Base-by-base conservation (phyloP, 2,888 invertebrate genomes). In the Perithous albicinctus region DNA sequence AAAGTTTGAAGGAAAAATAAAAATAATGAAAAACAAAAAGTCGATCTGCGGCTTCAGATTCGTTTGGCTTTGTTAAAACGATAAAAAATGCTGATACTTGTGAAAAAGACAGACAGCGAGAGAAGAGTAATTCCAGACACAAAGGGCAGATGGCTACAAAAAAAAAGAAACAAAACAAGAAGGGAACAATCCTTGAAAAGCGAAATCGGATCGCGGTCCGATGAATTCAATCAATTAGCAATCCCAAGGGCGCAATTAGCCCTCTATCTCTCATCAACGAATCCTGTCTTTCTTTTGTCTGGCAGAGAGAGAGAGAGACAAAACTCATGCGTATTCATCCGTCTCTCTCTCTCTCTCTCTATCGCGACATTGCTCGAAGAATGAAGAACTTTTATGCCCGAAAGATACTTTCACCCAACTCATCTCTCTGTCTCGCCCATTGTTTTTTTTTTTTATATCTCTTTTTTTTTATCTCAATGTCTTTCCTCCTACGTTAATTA, bases 151-250 rank as follows among this genome's bases (percentile, higher is more conserved):
- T 10, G 26, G 18, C 4, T 4, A 18, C 12, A 1, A 12, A 41
- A 63, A 15, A n/a, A 43, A 63, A 23, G 18, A n/a, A n/a, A n/a
- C 20, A 43, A 43, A 48, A 26, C 15, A 66, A 46, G 7, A 29
- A 54, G 48, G 1, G 66, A 46, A 5, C 38, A 35, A 70, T 41
- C 59, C 23, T 51, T 38, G 70, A 72, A 72, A 41, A 69, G 79
- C 63, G 41, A 67, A 48, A 83, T 74, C 66, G 66, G 78, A 81
- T 29, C n/a, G 46, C 48, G 76, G 75, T 81, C 78, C 72, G 64
- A 66, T 70, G 78, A 81, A 81, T 81, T 43, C 78, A 79, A 81
- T 81, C 81, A 81, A 79, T 84, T 81, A 84, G 78, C 73, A 78
- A 72, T 70, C 75, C 54, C 61, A 51, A 43, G 66, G 43, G 51